Percentiles rank a stretch among this genome's conserved stretches.
Evolutionary conservation across 2,113 vertebrate species (phyloP).

Genomic region (Aegithalos caudatus): DNA sequence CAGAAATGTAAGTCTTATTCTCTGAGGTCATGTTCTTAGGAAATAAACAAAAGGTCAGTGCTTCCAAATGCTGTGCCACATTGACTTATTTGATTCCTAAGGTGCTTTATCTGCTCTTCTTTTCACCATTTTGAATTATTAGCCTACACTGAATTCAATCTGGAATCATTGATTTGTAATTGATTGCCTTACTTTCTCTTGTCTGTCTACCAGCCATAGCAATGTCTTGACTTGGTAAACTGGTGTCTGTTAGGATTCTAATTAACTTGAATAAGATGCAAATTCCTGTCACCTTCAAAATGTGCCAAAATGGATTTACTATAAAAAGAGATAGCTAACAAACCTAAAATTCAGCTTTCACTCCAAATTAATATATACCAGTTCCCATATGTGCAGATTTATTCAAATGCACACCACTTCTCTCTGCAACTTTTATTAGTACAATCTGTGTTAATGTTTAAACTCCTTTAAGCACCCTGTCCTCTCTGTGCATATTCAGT

Average conservation of each 20-base stretch:
- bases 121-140: neutral
- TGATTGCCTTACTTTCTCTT: neutral
- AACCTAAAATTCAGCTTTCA: conserved; percentile 2
- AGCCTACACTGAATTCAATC: neutral
- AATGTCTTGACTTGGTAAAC: neutral
- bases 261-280: conserved; percentile 15
- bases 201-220: neutral
- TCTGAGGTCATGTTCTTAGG: neutral
- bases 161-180: neutral
- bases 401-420: neutral
- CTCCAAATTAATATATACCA: neutral
- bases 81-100: neutral
- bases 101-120: neutral
- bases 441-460: neutral
- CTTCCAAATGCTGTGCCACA: neutral
- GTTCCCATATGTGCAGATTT: neutral
- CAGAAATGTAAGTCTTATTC: neutral
- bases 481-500: neutral
- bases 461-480: neutral
- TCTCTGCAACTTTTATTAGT: neutral
- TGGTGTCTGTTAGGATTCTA: neutral
- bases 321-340: conserved; percentile 1
- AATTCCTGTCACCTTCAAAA: conserved; percentile 33
- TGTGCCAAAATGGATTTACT: conserved; percentile 13
- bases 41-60: neutral